Base-by-base conservation (phyloP, 1,140 invertebrate genomes). In the Rhysida immarginata region DNA sequence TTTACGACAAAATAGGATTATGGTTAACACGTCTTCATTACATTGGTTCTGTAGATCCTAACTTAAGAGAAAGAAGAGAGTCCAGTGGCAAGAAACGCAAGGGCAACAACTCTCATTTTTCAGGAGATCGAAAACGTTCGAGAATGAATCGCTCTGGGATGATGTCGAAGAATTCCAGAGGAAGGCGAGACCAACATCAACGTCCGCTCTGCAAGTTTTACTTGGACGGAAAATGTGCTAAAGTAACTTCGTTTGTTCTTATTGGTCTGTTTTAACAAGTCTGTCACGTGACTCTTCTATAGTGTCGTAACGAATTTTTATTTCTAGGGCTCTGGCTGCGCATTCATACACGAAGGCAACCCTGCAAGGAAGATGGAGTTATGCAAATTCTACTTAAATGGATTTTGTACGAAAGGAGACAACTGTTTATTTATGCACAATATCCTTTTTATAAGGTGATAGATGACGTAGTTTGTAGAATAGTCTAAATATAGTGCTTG, bases 321-420 rank as follows among this genome's bases (percentile, higher is more conserved):
- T 58, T 70, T 65, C 62, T 71, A 74, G 71, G 85, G 87, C 54
- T 80, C 82, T 52, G 81, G 83, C 44, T 89, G 86, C 72, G 78
- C 79, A 8, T 95, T 83, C 70, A 89, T 85, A n/a, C 91, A 95
- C 69, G 82, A 88, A 63, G 80, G 80, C 53, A 74, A 81, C 48
- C 85, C 83, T 27, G 81, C 82, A 1, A 79, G 88, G 55, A 95
- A 94, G 74, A 79, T 90, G 77, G 93, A 97, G 69, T 71, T 96
- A 0, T 97, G 94, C 70, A 96, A 96, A 74, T 98, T 95, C 74
- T 96, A 96, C 72, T 69, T 96, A 42, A 91, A 88, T 79, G 89
- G 93, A 55, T 90, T 87, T 68, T 97, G 94, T 74, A 86, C 87
- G 8, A 96, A 96, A 75, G 81, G 86, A 60, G 89, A 94, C 60